Evolutionary conservation across 2,888 invertebrate genomes (phyloP), one percentile per base, ranked within the genome.

Genomic region (Limnephilus rhombicus): DNA sequence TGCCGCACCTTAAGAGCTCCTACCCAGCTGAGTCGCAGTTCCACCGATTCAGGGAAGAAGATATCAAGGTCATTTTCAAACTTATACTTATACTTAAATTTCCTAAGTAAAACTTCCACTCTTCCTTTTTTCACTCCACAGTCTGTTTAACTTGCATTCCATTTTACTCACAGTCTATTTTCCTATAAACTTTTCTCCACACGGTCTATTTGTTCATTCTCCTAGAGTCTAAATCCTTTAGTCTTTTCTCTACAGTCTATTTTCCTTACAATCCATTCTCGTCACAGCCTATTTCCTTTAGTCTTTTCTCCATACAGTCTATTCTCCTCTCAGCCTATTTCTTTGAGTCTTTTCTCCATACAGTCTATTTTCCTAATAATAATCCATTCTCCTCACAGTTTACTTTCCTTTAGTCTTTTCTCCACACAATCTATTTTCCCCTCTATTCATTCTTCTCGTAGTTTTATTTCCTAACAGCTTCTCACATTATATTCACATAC

Each of bases 11-110:
- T 92, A 98, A 98, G 95, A 98, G 98, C 94, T 97, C 98, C 0
- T 98, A 98, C 95, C 98, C 98, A 0, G 98, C 97, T 0, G 98
- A 98, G 95, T 97, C 97, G 49, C 98, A 98, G 95, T 97, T 97
- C 94, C 95, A 97, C 93, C 95, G 95, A 1, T 95, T 97, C 68
- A 97, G 96, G 91, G 98, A 98, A 93, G 97, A 97, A 92, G 97
- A 97, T 94, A 95, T 97, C 80, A 97, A 97, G 96, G 97, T 97
- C 95, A 85, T 9, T 68, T 68, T 68, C 68, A n/a, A 7, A n/a
- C 1, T 68, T n/a, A 9, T 24, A 24, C 24, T 68, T 68, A n/a
- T 24, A 1, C n/a, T n/a, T 68, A 68, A 68, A 68, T 68, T n/a
- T 68, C 1, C n/a, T 9, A 18, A 13, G 15, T 49, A 49, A 68